Conservation (phyloP, 1,140 invertebrate genomes). For the Leguminivora glycinivorella region DNA sequence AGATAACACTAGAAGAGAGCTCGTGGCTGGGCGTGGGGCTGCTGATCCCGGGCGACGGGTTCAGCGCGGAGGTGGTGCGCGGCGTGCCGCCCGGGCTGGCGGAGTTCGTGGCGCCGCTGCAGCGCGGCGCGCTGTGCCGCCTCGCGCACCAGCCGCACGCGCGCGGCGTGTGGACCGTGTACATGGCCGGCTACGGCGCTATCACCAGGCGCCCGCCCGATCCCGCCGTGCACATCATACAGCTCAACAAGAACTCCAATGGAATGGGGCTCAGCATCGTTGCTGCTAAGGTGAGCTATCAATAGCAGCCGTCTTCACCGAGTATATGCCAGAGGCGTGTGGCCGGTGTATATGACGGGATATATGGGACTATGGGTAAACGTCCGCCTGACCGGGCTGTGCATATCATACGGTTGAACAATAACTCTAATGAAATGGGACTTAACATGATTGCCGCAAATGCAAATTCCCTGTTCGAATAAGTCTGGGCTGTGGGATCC, state of each 20-base stretch:
- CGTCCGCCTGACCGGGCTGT: no score
- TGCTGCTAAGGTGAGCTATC: conserved; percentile 93
- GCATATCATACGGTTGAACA: no score
- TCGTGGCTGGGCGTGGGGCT: conserved; percentile 93
- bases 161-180: conserved; percentile 96
- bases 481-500: no score
- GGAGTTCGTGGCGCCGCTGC: conserved; percentile 94
- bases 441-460: no score
- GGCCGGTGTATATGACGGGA: no score
- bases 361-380: no score
- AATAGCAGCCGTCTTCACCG: no score
- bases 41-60: conserved; percentile 97
- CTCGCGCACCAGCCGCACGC: conserved; percentile 94
- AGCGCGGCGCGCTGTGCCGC: conserved; percentile 91
- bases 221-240: conserved; percentile 89
- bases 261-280: conserved; percentile 97
- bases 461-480: no score
- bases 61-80: conserved; percentile 97
- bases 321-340: no score
- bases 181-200: conserved; percentile 85
- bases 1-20: conserved; percentile 87
- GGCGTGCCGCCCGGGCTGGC: conserved; percentile 95
- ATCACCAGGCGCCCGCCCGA: conserved; percentile 77
- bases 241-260: conserved; percentile 93
- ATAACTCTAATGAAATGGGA: no score